Conservation (phyloP, 2,113 vertebrate genomes). For the human region GRCh38 chrX:110589001-110589500, state of each 20-base stretch:
- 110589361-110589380: background rate
- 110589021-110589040: background rate
- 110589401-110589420: background rate
- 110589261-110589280: background rate
- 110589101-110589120: background rate
- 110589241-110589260: conserved; percentile 18
- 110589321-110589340: background rate
- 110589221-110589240: background rate
- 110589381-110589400: background rate
- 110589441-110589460: background rate
- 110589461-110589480: background rate
- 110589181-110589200: background rate
- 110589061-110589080: background rate
- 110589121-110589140: background rate
- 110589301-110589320: background rate
- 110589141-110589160: background rate
- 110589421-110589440: background rate
- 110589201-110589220: conserved; percentile 30
- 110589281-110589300: background rate
- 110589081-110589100: background rate
- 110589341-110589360: background rate
- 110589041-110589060: background rate
- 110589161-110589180: background rate
- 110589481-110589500: background rate
- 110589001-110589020: conserved; percentile 26